Conservation (phyloP, 1,140 invertebrate genomes). For the Drosophila equinoxialis region DNA sequence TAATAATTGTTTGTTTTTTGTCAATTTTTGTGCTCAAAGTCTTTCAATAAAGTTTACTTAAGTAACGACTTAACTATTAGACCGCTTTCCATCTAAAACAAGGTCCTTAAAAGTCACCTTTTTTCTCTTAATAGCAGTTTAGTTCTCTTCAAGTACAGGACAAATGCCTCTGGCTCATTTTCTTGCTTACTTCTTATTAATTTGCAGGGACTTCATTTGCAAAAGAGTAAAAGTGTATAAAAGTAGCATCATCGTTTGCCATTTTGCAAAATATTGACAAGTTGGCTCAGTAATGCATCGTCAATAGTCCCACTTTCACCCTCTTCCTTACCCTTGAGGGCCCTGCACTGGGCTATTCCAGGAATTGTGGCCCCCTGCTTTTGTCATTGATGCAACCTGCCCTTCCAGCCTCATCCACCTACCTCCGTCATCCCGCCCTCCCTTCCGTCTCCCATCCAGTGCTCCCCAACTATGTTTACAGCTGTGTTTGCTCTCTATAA, state of each 20-base stretch:
- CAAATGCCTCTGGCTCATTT: too few species aligned
- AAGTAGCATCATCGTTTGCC: neutral
- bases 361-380: constrained; percentile 6
- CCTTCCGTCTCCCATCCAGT: neutral
- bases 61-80: too few species aligned
- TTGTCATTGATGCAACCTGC: constrained; percentile 6
- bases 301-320: neutral
- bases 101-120: too few species aligned
- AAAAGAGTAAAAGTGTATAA: neutral
- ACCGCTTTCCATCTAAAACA: too few species aligned
- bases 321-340: neutral
- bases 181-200: too few species aligned
- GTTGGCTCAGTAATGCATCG: neutral
- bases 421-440: neutral
- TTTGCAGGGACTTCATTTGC: neutral
- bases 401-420: neutral
- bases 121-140: too few species aligned
- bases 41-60: too few species aligned
- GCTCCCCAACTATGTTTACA: constrained; percentile 51
- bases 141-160: too few species aligned
- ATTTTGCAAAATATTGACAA: constrained; percentile 14
- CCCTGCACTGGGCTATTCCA: neutral
- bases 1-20: too few species aligned
- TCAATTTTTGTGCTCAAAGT: too few species aligned
- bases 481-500: constrained; percentile 76